phyloP scores from a whole-genome alignment of 2,113 vertebrate genomes.

The Mus pahari region DNA sequence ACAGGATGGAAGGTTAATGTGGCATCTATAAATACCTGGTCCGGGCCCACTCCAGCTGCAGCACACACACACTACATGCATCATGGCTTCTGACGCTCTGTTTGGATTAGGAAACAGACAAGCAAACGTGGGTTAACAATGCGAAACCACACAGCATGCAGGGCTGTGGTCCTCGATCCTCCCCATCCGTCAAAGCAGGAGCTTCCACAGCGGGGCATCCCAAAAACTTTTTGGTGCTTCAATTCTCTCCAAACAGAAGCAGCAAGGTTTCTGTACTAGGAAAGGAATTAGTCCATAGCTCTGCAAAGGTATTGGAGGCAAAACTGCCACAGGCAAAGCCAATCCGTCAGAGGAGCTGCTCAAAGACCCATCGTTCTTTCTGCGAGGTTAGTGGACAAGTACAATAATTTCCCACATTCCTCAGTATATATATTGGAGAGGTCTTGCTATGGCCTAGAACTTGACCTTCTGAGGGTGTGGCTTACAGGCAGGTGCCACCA shows the following conservation, averaged over 20 bases:
- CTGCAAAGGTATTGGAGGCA: conserved; percentile 56
- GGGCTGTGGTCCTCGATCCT: conserved; percentile 68
- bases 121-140: conserved; percentile 91
- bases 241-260: conserved; percentile 34
- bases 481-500: neutral
- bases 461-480: too few species aligned
- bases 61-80: conserved; percentile 95
- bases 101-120: conserved; percentile 95
- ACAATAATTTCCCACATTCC: neutral
- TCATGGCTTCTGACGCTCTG: conserved; percentile 98
- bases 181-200: neutral
- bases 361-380: neutral
- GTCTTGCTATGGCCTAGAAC: neutral
- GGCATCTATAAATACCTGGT: conserved; percentile 94
- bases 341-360: neutral
- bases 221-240: conserved; percentile 27
- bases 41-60: conserved; percentile 97
- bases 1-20: conserved; percentile 13
- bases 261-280: conserved; percentile 3
- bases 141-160: conserved; percentile 92
- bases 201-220: neutral
- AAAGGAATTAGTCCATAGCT: conserved; percentile 51
- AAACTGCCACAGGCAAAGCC: neutral
- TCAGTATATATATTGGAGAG: too few species aligned
- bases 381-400: neutral